Conservation (phyloP, 2,888 invertebrate genomes). For the Calliopum simillimum region DNA sequence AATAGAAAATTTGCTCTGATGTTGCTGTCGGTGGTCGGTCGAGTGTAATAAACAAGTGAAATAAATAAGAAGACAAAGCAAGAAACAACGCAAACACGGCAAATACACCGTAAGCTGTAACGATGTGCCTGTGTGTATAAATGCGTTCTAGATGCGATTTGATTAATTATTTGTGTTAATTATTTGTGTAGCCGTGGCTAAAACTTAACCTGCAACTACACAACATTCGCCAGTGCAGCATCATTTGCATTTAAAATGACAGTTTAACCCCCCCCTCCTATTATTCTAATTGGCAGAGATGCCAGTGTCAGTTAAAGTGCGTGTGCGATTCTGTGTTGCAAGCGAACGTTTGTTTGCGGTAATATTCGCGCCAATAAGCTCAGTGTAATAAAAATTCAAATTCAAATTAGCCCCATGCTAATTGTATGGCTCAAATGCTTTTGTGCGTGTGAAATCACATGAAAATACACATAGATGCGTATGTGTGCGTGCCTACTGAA, state of each 20-base stretch:
- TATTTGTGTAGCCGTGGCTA: neutral
- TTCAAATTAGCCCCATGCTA: constrained; percentile 21
- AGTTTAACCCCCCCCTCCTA: neutral
- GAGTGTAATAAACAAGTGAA: neutral
- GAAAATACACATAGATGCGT: neutral
- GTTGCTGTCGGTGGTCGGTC: too few relatives aligned
- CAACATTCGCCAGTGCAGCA: neutral
- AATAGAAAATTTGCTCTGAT: too few relatives aligned
- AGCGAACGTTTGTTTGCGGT: neutral
- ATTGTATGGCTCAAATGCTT: constrained; percentile 1
- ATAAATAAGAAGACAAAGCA: neutral
- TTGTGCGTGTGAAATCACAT: neutral
- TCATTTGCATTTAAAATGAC: neutral
- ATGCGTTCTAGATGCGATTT: neutral
- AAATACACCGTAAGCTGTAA: neutral
- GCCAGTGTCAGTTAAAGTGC: neutral
- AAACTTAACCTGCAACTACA: neutral
- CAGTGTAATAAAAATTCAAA: constrained; percentile 24
- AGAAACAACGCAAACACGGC: neutral
- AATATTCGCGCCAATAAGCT: constrained; percentile 12
- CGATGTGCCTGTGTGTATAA: neutral
- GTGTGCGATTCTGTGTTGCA: neutral
- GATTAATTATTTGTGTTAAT: neutral
- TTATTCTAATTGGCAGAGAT: neutral
- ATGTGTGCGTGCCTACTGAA: neutral